Evolutionary conservation across 2,113 vertebrate species (phyloP).

Genomic region (Rhegmatorhina hoffmannsi): DNA sequence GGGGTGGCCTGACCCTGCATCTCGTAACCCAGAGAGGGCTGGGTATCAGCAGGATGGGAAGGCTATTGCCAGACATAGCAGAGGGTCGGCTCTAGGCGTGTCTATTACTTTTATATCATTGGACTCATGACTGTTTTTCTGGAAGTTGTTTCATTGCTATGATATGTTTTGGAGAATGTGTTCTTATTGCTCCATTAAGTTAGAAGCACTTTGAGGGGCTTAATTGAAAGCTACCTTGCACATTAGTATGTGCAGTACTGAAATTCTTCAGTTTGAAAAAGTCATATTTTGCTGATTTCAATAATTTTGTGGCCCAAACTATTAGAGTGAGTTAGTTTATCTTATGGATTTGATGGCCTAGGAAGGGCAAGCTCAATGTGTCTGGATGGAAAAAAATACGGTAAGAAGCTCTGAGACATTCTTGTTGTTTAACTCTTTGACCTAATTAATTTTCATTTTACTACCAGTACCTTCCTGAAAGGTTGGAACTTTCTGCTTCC

Average conservation of each 20-base stretch:
- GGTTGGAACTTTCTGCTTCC: not conserved
- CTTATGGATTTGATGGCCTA: not conserved
- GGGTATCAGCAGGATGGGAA: not conserved
- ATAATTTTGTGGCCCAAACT: not conserved
- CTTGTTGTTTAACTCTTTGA: not conserved
- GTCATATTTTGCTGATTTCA: not conserved
- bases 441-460: not conserved
- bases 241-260: not conserved
- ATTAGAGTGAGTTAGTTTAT: not conserved
- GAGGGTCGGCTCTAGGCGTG: not conserved
- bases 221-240: not conserved
- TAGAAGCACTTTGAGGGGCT: not conserved
- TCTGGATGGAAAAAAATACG: not conserved
- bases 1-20: not conserved
- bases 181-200: not conserved
- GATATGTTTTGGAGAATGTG: not conserved
- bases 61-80: not conserved
- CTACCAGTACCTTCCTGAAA: not conserved
- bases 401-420: not conserved
- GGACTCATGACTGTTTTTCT: not conserved
- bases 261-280: not conserved
- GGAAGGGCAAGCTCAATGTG: not conserved
- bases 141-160: not conserved
- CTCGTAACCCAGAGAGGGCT: not conserved
- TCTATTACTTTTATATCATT: not conserved